Base-by-base conservation (phyloP, 1,140 invertebrate species). In the Diabrotica undecimpunctata region DNA sequence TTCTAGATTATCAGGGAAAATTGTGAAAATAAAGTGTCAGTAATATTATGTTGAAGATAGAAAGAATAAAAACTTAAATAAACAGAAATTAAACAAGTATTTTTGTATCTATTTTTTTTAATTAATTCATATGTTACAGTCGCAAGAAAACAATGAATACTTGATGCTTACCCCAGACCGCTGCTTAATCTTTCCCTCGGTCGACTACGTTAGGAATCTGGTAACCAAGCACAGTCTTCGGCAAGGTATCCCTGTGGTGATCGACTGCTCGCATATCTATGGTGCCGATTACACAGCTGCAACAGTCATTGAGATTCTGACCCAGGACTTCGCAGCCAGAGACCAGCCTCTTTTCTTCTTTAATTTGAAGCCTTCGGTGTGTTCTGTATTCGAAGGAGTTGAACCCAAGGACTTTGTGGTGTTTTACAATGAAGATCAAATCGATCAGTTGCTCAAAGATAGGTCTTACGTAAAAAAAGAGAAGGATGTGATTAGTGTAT, bases 181-280 rank as follows among this genome's bases (percentile, higher is more conserved):
- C 54, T 92, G 91, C 73, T 81, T 95, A 0, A 91, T 93, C 70
- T 95, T 95, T 79, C 93, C 93, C 2, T 92, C 91, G 0, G 90
- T 93, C 50, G 93, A 95, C 75, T 94, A 94, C 79, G 86, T 95
- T 38, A 83, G 91, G 61, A 87, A 88, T 69, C 81, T 91, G 52
- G 90, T 95, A 7, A 91, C 86, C n/a, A 94, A 94, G 76, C 88
- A 88, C 75, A 89, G 89, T 39, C 81, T 83, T n/a, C 80, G 84
- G 56, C 82, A 83, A 66, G 83, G 81, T 35, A 81, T 88, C 6
- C 90, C 90, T 5, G 90, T 93, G 4, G 90, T 94, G 5, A 86
- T 94, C 6, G 90, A 94, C 79, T 92, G 90, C 74, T 87, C 88
- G 9, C 89, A 92, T 77, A 90, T 93, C 65, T 91, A 92, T 77